Base-by-base conservation (phyloP, 2,888 invertebrate species). In the Cephus nigrinus region DNA sequence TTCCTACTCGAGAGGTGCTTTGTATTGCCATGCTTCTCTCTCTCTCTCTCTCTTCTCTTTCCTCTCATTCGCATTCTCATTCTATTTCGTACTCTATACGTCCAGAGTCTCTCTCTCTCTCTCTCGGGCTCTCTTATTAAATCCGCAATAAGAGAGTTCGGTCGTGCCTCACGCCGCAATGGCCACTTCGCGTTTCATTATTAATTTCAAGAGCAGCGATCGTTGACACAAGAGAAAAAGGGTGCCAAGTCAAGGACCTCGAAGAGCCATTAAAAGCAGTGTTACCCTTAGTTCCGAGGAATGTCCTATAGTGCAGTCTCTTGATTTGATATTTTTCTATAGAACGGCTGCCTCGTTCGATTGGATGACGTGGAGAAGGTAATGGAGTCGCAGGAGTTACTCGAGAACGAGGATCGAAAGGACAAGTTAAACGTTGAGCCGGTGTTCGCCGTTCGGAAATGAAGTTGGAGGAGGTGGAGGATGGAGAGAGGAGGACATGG, bases 121-220 rank as follows among this genome's bases (percentile, higher is more conserved):
- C 80, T 69, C 76, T 69, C 73, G 78, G 79, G 78, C 79, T 80
- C 80, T 85, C 84, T 86, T 88, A 87, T 88, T 87, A 88, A 86
- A 85, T 82, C 81, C 80, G 81, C 80, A 81, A 85, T 75, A 79
- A 81, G 82, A 82, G 82, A 82, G 82, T 82, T 82, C 77, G 72
- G 80, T 74, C 79, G 80, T 83, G 82, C 81, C 82, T 78, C 81
- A 80, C 84, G 55, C 23, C 55, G 55, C 55, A 55, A 55, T 55
- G 55, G 55, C 80, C 72, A 78, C 82, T 81, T 81, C 78, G 82
- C 81, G 83, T 84, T 86, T 86, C 86, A 84, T 87, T 88, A 88
- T 85, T 88, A 85, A 86, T 88, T 87, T 86, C 83, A 79, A 81
- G 82, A 82, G 83, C 78, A 78, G 85, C 84, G 80, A 84, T 81